Base-by-base conservation (phyloP, 2,797 vertebrate genomes). In the Acanthopagrus latus region DNA sequence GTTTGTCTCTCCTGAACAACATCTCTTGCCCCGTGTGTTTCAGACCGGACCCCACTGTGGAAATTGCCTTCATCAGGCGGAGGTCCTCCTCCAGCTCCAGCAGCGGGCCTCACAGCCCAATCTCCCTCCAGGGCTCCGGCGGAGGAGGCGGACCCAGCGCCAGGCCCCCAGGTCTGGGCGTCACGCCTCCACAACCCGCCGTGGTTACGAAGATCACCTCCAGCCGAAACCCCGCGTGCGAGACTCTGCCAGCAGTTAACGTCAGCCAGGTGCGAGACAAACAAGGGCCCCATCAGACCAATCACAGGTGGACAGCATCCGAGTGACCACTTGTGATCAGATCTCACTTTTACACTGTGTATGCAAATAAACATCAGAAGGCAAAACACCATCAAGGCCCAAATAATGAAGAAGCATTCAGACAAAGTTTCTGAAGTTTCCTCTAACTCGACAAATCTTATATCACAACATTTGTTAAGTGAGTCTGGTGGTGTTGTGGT, bases 41-140 rank as follows among this genome's bases (percentile, higher is more conserved):
- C 80, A 99, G 97, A 92, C 95, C 95, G 7, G 96, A 97, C 82
- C 93, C 95, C 17, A 93, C 95, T 6, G 97, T 96, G 92, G 97
- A 99, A 80, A 97, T 99, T 56, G 96, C 96, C 64, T 99, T 98
- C 83, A 96, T 99, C 91, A 93, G 96, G 54, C 91, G 94, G 76
- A 94, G 95, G 44, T 92, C 81, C 2, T 91, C 86, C 7, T 85
- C 90, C 47, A 83, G 85, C 84, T 94, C 93, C 64, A 88, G 91
- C 84, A 94, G 94, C 74, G 93, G 87, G 12, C 88, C 88, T 1
- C 95, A 95, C 18, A 91, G 84, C 65, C 92, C 95, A 14, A 87
- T 93, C 81, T 91, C 85, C 59, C 76, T 89, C 43, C 91, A 91
- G 51, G 88, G 84, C 0, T 65, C 91, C n/a, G 59, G 82, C 4